A percentile compares a stretch with the other conserved stretches of the same genome.
Evolutionary conservation across 2,113 vertebrate species (phyloP).

Genomic region (Odocoileus virginianus): DNA sequence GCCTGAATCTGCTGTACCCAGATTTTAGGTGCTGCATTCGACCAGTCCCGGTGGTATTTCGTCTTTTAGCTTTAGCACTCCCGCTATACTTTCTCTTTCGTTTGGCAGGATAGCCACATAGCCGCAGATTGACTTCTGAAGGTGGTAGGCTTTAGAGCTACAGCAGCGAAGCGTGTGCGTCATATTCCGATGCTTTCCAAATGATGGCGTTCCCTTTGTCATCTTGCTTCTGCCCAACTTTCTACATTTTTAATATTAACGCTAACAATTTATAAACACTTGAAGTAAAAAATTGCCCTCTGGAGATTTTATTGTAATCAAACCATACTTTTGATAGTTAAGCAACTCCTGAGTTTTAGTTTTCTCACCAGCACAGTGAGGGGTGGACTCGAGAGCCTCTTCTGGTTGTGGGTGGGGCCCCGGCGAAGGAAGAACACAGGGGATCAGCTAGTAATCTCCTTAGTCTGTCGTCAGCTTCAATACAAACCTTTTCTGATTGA

Average conservation of each 20-base stretch:
- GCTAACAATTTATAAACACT: background rate
- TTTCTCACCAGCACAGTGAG: background rate
- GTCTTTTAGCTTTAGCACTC: slow-evolving; percentile 96
- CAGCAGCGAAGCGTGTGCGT: slow-evolving; percentile 86
- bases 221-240: background rate
- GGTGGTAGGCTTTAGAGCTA: slow-evolving; percentile 95
- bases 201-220: background rate
- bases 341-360: background rate
- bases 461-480: background rate
- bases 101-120: slow-evolving; percentile 96
- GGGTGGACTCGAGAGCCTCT: background rate
- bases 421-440: rapidly evolving
- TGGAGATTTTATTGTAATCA: background rate
- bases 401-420: background rate
- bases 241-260: background rate
- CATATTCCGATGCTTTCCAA: background rate
- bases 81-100: slow-evolving; percentile 99
- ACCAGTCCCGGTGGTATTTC: slow-evolving; percentile 96
- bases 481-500: background rate
- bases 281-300: background rate
- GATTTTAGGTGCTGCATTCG: slow-evolving; percentile 96
- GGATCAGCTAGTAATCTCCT: background rate
- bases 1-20: slow-evolving; percentile 95
- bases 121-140: slow-evolving; percentile 96
- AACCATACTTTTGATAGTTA: background rate